phyloP scores from a whole-genome alignment of 2,888 invertebrate genomes.

The Rhimphoctona megacephalus region DNA sequence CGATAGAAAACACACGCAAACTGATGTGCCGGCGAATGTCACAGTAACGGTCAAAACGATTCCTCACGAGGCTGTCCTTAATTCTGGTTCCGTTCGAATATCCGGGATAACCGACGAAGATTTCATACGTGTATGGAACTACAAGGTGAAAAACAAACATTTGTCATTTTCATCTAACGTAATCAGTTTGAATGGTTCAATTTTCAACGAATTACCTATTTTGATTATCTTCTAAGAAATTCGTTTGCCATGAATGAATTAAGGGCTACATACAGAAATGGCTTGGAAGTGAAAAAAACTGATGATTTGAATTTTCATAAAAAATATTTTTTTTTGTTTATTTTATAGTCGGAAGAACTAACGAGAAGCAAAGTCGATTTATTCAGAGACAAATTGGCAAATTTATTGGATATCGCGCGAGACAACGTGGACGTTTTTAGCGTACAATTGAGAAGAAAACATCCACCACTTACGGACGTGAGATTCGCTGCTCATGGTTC shows the following conservation, averaged over 20 bases:
- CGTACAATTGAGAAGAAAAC: slow-evolving; percentile 94
- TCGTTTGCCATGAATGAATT: too few relatives aligned
- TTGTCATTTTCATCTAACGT: background rate
- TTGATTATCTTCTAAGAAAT: too few relatives aligned
- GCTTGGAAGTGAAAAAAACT: background rate
- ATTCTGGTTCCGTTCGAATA: slow-evolving; percentile 97
- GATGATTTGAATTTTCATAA: background rate
- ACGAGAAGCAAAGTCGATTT: slow-evolving; percentile 95
- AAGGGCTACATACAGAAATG: too few relatives aligned
- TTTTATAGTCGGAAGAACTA: slow-evolving; percentile 89
- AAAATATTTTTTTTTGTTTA: background rate
- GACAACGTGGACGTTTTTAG: slow-evolving; percentile 98
- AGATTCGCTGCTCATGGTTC: slow-evolving; percentile 98
- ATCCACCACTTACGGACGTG: slow-evolving; percentile 96
- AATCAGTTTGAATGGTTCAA: too few relatives aligned
- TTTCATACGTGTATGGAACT: slow-evolving; percentile 97
- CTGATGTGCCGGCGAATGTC: slow-evolving; percentile 98
- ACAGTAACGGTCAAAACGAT: slow-evolving; percentile 97
- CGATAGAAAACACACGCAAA: slow-evolving; percentile 97
- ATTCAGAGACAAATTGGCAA: slow-evolving; percentile 94
- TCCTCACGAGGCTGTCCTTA: slow-evolving; percentile 97
- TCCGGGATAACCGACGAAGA: slow-evolving; percentile 98
- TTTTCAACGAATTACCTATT: too few relatives aligned
- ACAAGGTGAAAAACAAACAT: slow-evolving; percentile 85
- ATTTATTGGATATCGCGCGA: slow-evolving; percentile 93